These are phyloP conservation scores for Sciurus vulgaris DNA, from an alignment of 2,797 vertebrate species.

Conservation along the genomic window DNA sequence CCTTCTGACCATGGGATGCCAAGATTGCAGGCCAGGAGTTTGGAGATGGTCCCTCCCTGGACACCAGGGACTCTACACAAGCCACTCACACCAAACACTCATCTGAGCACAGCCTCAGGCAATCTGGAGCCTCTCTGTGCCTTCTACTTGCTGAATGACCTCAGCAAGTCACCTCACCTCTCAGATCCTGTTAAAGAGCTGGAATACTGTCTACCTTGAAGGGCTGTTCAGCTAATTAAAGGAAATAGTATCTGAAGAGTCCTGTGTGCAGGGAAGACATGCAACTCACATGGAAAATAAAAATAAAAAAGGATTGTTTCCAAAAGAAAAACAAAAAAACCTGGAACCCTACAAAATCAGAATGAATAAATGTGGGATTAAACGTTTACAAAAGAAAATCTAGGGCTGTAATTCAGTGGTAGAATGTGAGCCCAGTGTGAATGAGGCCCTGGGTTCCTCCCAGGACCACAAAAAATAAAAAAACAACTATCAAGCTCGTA, in stretches of 20 bases:
- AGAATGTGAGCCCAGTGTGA: too few species aligned
- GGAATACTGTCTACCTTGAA: background rate
- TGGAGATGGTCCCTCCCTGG: background rate
- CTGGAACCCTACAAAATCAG: background rate
- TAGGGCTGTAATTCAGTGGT: too few species aligned
- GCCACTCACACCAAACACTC: too few species aligned
- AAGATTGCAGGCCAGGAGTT: background rate
- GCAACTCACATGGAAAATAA: background rate
- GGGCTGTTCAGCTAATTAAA: background rate
- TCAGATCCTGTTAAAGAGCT: background rate
- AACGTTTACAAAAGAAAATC: slow-evolving; percentile 14
- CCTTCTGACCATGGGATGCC: background rate
- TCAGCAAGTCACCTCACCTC: background rate
- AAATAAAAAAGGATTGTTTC: background rate
- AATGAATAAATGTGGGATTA: background rate
- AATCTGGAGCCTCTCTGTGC: background rate
- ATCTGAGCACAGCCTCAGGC: background rate
- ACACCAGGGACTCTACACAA: background rate
- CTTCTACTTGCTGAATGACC: background rate
- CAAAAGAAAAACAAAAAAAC: background rate
- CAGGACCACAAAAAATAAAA: background rate
- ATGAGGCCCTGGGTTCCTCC: background rate
- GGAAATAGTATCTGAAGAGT: background rate
- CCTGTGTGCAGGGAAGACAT: background rate
- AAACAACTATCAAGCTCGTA: background rate